Conservation (phyloP, 2,797 vertebrate species). For the Falco biarmicus region DNA sequence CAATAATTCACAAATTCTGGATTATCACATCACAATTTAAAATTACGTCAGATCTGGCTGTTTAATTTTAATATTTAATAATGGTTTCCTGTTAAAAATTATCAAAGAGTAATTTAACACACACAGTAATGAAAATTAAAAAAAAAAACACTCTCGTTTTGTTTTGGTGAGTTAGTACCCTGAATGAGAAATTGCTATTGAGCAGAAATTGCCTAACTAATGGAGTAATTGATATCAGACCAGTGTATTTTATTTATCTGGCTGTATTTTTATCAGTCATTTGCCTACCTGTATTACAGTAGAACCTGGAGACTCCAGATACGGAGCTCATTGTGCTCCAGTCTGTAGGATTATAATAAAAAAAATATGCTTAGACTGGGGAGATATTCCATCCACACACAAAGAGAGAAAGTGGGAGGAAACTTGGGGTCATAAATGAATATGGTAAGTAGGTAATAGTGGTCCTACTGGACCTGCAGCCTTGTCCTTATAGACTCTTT, state of each 20-base stretch:
- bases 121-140: not conserved
- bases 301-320: slow-evolving; percentile 10
- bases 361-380: not conserved
- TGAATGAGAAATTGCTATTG: not conserved
- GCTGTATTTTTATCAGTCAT: not conserved
- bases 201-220: not conserved
- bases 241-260: slow-evolving; percentile 30
- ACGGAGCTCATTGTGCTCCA: not conserved
- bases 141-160: not conserved
- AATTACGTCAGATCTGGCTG: not conserved
- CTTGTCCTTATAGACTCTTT: not conserved
- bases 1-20: not conserved
- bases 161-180: not conserved
- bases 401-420: not conserved
- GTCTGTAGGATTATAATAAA: not conserved
- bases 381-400: not conserved
- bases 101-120: not conserved
- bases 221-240: not conserved
- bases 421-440: not conserved
- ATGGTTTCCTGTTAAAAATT: not conserved
- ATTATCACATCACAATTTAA: not conserved
- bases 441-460: not conserved
- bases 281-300: slow-evolving; percentile 6
- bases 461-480: not conserved
- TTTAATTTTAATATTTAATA: slow-evolving; percentile 8